Evolutionary conservation across 1,140 invertebrate species (phyloP), one percentile per base, ranked within the genome.

Genomic region (Drosophila pandora): DNA sequence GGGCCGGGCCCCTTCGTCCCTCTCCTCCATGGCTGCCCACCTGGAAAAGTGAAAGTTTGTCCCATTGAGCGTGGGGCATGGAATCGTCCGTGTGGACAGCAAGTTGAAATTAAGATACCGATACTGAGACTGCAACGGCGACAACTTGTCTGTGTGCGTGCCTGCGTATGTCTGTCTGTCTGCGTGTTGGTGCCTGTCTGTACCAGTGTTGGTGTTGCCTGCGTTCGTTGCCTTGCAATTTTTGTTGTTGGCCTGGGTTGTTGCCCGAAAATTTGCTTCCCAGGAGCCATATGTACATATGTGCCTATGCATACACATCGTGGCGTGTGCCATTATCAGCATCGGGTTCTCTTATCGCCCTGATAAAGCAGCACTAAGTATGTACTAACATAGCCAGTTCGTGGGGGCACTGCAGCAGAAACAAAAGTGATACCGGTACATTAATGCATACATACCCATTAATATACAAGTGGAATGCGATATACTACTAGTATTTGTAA

Each of bases 41-140:
- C 53, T 37, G 39, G 23, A 47, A 87, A 85, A 85, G 81, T 82
- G 82, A 85, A 85, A 85, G 81, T 85, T 85, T 69, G 30, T 45
- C 25, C 28, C 25, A 13, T 34, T 21, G 30, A 59, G n/a, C 34
- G 28, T 17, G 56, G 17, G 56, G 9, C 28, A 49, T 25, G 59
- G 45, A 25, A n/a, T n/a, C n/a, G n/a, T n/a, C n/a, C 8, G 32
- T 23, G 28, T 12, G 50, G n/a, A 37, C 10, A 56, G 21, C 9
- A 47, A 3, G 22, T 22, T 37, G 50, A 59, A 64, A 71, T 49
- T 47, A 45, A 67, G 48, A 56, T 56, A 54, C 69, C 63, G 49
- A 74, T 34, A 58, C 34, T 45, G 79, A 74, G 22, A 50, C 45
- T 49, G 79, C 76, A 49, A 48, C 58, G 62, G 58, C 62, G 77